phyloP scores from a whole-genome alignment of 1,140 invertebrate genomes.

The Cotesia vestalis region DNA sequence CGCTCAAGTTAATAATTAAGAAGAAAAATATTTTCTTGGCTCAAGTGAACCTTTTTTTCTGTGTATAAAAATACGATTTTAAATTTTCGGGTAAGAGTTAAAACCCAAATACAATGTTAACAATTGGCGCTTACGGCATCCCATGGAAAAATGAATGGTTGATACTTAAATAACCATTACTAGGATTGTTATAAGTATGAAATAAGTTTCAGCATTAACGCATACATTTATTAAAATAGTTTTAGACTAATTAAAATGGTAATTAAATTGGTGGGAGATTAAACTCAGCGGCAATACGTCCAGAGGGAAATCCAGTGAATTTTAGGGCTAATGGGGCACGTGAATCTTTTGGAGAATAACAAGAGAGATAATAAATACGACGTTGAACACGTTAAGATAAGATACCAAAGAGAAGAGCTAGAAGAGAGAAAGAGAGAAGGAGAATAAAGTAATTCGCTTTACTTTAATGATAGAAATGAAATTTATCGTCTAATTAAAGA shows the following conservation, averaged over 20 bases:
- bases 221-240: conserved; percentile 14
- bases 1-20: too few relatives aligned
- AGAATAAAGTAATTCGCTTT: background rate
- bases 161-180: background rate
- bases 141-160: background rate
- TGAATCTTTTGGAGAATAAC: conserved; percentile 3
- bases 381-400: too few relatives aligned
- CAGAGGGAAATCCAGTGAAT: conserved; percentile 24
- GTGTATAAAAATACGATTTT: too few relatives aligned
- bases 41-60: too few relatives aligned
- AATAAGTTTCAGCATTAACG: too few relatives aligned
- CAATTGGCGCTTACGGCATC: background rate
- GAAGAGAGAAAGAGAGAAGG: background rate
- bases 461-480: conserved; percentile 13
- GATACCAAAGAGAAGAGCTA: background rate
- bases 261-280: conserved; percentile 25
- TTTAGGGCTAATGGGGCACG: conserved; percentile 20
- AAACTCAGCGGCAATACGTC: conserved; percentile 17
- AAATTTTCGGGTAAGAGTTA: too few relatives aligned
- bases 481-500: conserved; percentile 26
- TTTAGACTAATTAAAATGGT: conserved; percentile 21
- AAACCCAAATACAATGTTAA: too few relatives aligned
- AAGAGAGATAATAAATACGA: too few relatives aligned
- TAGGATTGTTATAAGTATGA: background rate
- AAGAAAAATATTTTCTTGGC: too few relatives aligned